Conservation (phyloP, 2,113 vertebrate species). For the Nanger granti region DNA sequence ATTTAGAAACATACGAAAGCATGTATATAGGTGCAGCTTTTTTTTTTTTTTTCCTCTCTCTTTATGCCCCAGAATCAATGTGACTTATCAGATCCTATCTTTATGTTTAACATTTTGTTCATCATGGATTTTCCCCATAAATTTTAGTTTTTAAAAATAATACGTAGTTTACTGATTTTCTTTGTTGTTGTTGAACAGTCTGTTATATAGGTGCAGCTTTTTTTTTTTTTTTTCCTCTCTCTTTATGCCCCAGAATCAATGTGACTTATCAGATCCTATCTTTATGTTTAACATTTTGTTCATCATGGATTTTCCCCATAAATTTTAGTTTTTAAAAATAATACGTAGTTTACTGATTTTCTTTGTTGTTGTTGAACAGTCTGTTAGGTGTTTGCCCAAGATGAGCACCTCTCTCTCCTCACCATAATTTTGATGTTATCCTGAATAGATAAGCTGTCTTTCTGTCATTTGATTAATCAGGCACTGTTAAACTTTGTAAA, state of each 20-base stretch:
- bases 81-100: not conserved
- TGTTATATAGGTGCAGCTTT: not conserved
- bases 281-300: not conserved
- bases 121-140: not conserved
- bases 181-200: too few species aligned
- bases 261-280: not conserved
- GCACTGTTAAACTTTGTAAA: not conserved
- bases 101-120: not conserved
- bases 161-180: not conserved
- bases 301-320: not conserved
- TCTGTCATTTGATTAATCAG: not conserved
- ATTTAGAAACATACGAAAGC: not conserved
- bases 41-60: not conserved
- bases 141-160: not conserved
- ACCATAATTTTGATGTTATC: not conserved
- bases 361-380: too few species aligned
- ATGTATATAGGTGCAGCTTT: not conserved
- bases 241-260: not conserved
- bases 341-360: not conserved
- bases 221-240: not conserved
- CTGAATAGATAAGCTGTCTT: not conserved
- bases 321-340: not conserved
- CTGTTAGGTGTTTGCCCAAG: not conserved
- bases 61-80: not conserved
- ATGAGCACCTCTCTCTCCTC: not conserved